A percentile compares a stretch with the other conserved stretches of the same genome.
Conservation (phyloP, 2,888 invertebrate genomes). For the Drosophila testacea region DNA sequence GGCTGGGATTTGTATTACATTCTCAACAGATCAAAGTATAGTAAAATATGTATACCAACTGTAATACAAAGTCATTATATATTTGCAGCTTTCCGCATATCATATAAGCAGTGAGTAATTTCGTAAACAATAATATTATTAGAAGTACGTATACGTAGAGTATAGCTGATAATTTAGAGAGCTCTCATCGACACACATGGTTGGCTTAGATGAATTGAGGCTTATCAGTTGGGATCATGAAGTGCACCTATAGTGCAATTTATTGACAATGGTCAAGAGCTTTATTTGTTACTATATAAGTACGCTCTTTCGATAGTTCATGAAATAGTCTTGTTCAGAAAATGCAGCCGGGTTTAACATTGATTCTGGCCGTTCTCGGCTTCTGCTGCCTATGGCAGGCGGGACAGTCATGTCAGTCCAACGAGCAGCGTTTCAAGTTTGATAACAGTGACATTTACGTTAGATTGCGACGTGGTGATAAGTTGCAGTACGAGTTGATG, state of each 20-base stretch:
- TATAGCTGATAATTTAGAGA: conserved; percentile 1
- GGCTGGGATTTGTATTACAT: no score
- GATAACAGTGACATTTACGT: conserved; percentile 77
- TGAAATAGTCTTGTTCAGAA: conserved; percentile 18
- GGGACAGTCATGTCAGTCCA: conserved; percentile 58
- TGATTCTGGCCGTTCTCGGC: conserved; percentile 32
- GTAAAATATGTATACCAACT: no score
- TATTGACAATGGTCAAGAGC: conserved; percentile 46
- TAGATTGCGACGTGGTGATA: conserved; percentile 68
- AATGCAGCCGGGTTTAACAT: conserved; percentile 29
- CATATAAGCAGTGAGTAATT: background rate
- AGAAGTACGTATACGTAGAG: conserved; percentile 1
- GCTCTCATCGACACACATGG: background rate
- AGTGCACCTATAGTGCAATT: conserved; percentile 38
- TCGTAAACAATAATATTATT: background rate
- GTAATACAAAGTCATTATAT: no score
- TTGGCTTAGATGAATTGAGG: conserved; percentile 8
- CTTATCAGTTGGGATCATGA: conserved; percentile 38
- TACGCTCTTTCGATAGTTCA: background rate
- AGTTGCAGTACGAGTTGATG: conserved; percentile 80
- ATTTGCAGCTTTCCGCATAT: background rate
- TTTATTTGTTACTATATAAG: conserved; percentile 50
- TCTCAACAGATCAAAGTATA: no score
- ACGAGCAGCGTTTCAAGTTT: conserved; percentile 79
- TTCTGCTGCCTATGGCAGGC: conserved; percentile 44